These are phyloP conservation scores for Tichodroma muraria DNA, from an alignment of 2,113 vertebrate genomes.

Conservation along the genomic window DNA sequence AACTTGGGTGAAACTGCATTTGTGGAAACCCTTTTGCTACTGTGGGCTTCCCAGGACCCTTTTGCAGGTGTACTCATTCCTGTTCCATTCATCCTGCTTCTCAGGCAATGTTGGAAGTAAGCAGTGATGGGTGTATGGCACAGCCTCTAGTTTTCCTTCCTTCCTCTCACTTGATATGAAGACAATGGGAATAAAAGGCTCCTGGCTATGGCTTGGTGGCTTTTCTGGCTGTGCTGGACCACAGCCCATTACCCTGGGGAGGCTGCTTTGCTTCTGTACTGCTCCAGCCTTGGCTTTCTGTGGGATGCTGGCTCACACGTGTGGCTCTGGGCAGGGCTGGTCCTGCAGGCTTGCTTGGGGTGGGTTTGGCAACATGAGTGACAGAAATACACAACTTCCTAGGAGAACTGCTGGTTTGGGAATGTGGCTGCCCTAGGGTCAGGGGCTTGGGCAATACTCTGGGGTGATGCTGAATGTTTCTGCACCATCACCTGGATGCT, in stretches of 20 bases:
- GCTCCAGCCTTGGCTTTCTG: background rate
- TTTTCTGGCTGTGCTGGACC: background rate
- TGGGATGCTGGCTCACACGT: accelerated
- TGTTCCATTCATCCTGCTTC: accelerated
- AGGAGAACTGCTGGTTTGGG: background rate
- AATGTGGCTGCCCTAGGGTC: background rate
- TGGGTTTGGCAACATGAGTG: background rate
- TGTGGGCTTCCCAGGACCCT: background rate
- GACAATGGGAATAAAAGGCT: background rate
- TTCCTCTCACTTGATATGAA: background rate
- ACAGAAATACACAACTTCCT: background rate
- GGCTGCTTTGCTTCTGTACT: background rate
- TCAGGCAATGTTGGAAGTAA: accelerated
- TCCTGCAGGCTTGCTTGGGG: background rate
- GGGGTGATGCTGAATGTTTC: background rate
- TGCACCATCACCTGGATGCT: accelerated
- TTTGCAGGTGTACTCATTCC: background rate
- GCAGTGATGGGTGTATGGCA: accelerated
- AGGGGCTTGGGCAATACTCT: background rate
- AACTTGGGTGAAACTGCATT: background rate
- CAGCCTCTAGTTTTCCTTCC: background rate
- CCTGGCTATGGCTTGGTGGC: background rate
- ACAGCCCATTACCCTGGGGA: background rate
- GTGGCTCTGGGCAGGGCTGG: background rate
- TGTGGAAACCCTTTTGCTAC: background rate